phyloP scores from a whole-genome alignment of 2,797 vertebrate genomes.

The Menidia menidia region DNA sequence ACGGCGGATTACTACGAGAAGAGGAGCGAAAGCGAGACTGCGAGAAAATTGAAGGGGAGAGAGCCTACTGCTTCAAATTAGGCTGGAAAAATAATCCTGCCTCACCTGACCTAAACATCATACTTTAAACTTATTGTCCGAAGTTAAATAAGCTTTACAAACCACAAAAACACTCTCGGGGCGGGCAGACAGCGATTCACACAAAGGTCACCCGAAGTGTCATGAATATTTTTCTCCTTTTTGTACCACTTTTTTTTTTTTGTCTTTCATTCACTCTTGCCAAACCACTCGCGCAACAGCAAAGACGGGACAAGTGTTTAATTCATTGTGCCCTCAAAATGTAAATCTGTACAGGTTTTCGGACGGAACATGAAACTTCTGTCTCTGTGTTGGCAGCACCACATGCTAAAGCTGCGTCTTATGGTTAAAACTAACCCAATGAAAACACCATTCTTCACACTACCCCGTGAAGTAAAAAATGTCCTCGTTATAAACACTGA shows the following conservation, averaged over 20 bases:
- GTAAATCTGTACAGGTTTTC: constrained; percentile 23
- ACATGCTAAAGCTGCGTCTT: not conserved
- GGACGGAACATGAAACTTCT: constrained; percentile 22
- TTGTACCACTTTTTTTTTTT: constrained; percentile 43
- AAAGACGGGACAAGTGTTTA: constrained; percentile 49
- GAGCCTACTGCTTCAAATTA: constrained; percentile 84
- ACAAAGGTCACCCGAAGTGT: constrained; percentile 59
- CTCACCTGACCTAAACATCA: constrained; percentile 74
- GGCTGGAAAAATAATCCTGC: constrained; percentile 82
- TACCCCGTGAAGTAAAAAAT: not conserved
- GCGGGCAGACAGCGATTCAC: constrained; percentile 58
- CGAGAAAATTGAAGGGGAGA: constrained; percentile 32
- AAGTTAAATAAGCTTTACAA: constrained; percentile 81
- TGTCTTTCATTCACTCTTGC: constrained; percentile 35
- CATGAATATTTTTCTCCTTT: constrained; percentile 44
- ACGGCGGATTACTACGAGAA: constrained; percentile 54
- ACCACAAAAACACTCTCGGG: constrained; percentile 65
- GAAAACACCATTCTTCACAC: not conserved
- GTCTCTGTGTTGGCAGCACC: constrained; percentile 1
- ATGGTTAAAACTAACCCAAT: not conserved
- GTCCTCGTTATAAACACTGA: not conserved
- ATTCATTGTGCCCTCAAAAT: constrained; percentile 42
- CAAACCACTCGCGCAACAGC: constrained; percentile 26
- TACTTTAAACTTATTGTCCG: constrained; percentile 74
- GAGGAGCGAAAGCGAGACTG: constrained; percentile 27